A percentile compares a stretch with the other conserved stretches of the same genome.
Conservation (phyloP, 2,888 invertebrate genomes). For the Stenolophus ochropezus region DNA sequence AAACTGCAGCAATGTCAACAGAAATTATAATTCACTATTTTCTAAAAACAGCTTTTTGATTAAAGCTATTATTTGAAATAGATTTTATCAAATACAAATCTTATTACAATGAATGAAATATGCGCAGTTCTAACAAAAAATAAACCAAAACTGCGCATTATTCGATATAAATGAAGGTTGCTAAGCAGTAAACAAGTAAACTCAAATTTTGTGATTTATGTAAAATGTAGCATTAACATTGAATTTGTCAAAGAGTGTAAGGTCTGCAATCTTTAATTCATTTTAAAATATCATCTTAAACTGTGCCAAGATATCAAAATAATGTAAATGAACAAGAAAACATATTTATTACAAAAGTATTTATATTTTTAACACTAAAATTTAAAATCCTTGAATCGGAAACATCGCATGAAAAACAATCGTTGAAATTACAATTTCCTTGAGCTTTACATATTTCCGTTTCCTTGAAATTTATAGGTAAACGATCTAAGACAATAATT, state of each 20-base stretch:
- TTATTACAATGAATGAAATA: too few species aligned
- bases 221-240: constrained; percentile 44
- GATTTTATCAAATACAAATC: too few species aligned
- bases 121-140: too few species aligned
- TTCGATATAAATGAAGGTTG: too few species aligned
- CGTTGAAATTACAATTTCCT: constrained; percentile 1
- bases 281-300: constrained; percentile 6
- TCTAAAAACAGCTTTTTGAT: too few species aligned
- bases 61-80: too few species aligned
- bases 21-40: too few species aligned
- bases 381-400: constrained; percentile 21
- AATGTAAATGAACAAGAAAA: constrained; percentile 34
- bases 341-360: constrained; percentile 37
- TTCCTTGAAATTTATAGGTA: background rate
- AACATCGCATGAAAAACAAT: background rate
- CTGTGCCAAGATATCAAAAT: constrained; percentile 48
- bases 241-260: constrained; percentile 31
- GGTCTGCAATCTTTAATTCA: constrained; percentile 25
- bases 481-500: constrained; percentile 13
- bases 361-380: constrained; percentile 35
- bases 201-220: background rate
- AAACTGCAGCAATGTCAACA: too few species aligned
- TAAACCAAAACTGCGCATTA: too few species aligned
- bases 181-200: background rate
- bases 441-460: background rate